Percentiles rank a stretch among this genome's conserved stretches.
Conservation (phyloP, 2,797 vertebrate genomes). For the Alcedo atthis region DNA sequence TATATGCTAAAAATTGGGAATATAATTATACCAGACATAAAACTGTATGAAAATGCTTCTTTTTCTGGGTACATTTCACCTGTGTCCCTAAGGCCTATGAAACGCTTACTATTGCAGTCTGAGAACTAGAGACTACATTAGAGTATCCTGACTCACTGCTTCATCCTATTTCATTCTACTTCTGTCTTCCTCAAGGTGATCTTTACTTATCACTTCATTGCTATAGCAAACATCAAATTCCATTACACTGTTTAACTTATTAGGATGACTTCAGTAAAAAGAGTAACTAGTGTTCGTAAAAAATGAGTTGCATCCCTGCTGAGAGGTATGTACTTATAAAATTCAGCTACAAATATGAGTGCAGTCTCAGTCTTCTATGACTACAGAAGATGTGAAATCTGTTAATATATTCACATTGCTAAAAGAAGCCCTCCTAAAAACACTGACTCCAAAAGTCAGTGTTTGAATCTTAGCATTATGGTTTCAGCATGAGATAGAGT, state of each 20-base stretch:
- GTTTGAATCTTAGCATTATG: not conserved
- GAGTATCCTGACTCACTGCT: not conserved
- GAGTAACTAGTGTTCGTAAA: not conserved
- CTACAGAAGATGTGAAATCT: not conserved
- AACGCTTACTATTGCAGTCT: not conserved
- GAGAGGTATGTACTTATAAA: not conserved
- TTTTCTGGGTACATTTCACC: slow-evolving; percentile 6
- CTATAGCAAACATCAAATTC: slow-evolving; percentile 2
- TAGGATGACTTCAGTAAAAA: not conserved
- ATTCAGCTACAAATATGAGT: not conserved
- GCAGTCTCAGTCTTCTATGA: fast-evolving
- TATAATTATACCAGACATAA: not conserved
- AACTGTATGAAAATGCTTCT: not conserved
- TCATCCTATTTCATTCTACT: not conserved
- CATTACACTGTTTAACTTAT: not conserved
- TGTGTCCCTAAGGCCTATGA: not conserved
- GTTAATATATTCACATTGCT: not conserved
- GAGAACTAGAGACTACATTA: not conserved
- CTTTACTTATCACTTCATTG: not conserved
- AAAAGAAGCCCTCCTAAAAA: not conserved
- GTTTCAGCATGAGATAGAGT: not conserved
- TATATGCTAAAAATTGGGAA: not conserved
- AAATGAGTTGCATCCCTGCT: not conserved
- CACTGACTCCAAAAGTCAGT: not conserved
- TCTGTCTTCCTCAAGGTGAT: not conserved